Conservation (phyloP, 2,888 invertebrate genomes). For the Exocentrus adspersus region DNA sequence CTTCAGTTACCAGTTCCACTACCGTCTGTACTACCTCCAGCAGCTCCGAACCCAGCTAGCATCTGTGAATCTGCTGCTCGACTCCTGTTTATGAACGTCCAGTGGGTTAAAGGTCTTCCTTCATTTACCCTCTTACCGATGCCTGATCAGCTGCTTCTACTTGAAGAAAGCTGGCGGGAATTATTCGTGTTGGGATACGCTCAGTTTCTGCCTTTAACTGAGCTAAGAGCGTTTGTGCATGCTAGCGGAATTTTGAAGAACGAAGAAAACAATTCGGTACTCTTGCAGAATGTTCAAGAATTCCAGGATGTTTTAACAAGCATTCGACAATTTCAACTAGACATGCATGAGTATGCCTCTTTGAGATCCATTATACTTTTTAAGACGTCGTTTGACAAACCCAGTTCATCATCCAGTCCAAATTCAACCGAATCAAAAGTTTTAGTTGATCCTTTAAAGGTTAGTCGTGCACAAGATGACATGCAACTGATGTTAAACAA, state of each 20-base stretch:
- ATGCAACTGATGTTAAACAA: conserved; percentile 77
- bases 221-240: conserved; percentile 71
- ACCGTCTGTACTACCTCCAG: conserved; percentile 52
- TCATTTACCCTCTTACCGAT: conserved; percentile 79
- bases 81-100: conserved; percentile 88
- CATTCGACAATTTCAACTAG: conserved; percentile 77
- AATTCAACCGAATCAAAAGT: conserved; percentile 45
- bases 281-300: conserved; percentile 70
- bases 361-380: conserved; percentile 87
- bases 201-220: conserved; percentile 83
- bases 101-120: conserved; percentile 86
- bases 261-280: conserved; percentile 34
- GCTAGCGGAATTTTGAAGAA: conserved; percentile 62
- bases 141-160: conserved; percentile 79
- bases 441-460: conserved; percentile 72
- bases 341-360: conserved; percentile 85
- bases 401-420: conserved; percentile 46
- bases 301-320: conserved; percentile 80
- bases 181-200: conserved; percentile 88
- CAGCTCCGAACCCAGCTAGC: conserved; percentile 70
- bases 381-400: conserved; percentile 72
- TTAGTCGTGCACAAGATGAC: conserved; percentile 79
- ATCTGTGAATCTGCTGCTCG: conserved; percentile 92
- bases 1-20: conserved; percentile 59
- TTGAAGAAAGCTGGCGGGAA: conserved; percentile 92